Evolutionary conservation across 2,888 invertebrate species (phyloP).

Genomic region (Ptychoptera albimana): DNA sequence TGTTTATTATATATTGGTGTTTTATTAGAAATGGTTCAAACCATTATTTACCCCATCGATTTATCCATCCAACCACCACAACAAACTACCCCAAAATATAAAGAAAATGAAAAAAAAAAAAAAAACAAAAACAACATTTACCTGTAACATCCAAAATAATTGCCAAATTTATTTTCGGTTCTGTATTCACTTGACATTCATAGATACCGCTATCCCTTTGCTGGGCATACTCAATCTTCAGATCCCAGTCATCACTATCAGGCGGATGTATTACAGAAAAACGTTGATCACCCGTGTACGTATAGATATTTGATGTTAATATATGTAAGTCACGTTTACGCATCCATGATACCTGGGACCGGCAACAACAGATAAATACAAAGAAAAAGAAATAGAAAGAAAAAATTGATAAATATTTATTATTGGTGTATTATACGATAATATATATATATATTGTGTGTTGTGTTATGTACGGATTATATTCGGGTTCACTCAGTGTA

Average conservation of each 20-base stretch:
- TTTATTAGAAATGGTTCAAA: too few species aligned
- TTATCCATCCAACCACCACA: too few species aligned
- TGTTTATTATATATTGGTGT: too few species aligned
- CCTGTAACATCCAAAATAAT: slow-evolving; percentile 67
- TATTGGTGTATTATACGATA: too few species aligned
- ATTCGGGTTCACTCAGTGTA: too few species aligned
- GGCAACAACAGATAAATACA: too few species aligned
- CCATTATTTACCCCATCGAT: too few species aligned
- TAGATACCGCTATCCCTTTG: slow-evolving; percentile 70
- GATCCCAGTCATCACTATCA: slow-evolving; percentile 73
- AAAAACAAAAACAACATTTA: slow-evolving; percentile 25
- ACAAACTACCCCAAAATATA: too few species aligned
- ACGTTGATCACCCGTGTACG: slow-evolving; percentile 74
- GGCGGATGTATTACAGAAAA: slow-evolving; percentile 75
- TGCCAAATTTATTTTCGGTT: slow-evolving; percentile 77
- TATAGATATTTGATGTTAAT: slow-evolving; percentile 67
- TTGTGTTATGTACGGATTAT: too few species aligned
- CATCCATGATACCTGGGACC: slow-evolving; percentile 29
- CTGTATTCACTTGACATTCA: slow-evolving; percentile 81
- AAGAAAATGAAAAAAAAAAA: neutral
- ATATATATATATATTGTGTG: too few species aligned
- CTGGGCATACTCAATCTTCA: slow-evolving; percentile 71
- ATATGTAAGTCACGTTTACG: slow-evolving; percentile 49
- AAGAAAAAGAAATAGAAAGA: too few species aligned
- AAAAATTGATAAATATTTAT: too few species aligned